Percentiles rank a stretch among this genome's conserved stretches.
Evolutionary conservation across 1,140 invertebrate genomes (phyloP).

Genomic region (Hormaphis cornu): DNA sequence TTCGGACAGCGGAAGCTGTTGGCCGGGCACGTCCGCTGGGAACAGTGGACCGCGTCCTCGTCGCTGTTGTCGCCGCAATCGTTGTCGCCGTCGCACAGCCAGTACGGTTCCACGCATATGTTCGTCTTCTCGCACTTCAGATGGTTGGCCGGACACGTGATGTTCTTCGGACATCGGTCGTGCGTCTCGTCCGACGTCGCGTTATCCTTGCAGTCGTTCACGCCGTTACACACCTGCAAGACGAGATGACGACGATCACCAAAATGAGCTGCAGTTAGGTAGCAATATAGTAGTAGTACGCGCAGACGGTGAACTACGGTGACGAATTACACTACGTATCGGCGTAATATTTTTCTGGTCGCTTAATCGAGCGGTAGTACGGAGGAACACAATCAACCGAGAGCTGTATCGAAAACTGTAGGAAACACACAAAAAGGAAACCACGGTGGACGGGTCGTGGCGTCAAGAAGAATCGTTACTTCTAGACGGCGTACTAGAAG

Average conservation of each 20-base stretch:
- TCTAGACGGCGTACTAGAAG: too few species aligned
- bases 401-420: too few species aligned
- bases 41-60: constrained; percentile 82
- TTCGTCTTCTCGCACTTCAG: constrained; percentile 87
- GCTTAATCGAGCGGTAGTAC: too few species aligned
- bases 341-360: too few species aligned
- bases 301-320: too few species aligned
- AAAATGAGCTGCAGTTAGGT: too few species aligned
- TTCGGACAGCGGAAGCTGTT: constrained; percentile 84
- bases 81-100: constrained; percentile 87
- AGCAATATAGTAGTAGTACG: too few species aligned
- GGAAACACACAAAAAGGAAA: too few species aligned
- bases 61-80: constrained; percentile 95
- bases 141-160: constrained; percentile 75
- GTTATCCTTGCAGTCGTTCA: constrained; percentile 91
- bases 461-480: too few species aligned
- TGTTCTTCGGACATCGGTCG: constrained; percentile 72
- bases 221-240: constrained; percentile 73
- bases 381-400: too few species aligned
- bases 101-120: constrained; percentile 90
- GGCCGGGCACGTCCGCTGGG: constrained; percentile 75
- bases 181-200: constrained; percentile 82
- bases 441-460: too few species aligned
- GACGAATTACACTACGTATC: too few species aligned
- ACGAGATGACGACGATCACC: not conserved